Base-by-base conservation (phyloP, 2,113 vertebrate genomes). In the Clinocottus analis region DNA sequence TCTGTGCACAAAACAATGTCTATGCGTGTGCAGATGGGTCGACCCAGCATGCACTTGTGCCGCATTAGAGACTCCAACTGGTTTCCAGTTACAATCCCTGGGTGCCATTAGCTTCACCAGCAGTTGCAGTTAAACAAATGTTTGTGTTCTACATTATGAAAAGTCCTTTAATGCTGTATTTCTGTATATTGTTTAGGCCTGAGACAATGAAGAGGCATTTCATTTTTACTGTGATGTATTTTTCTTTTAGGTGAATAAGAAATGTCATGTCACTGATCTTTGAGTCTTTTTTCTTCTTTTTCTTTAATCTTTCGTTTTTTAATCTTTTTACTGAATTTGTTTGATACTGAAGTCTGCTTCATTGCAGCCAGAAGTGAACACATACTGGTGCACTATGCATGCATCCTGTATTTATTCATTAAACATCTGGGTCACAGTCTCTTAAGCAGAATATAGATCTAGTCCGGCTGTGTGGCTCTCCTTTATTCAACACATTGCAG, bases 381-480 rank as follows among this genome's bases (percentile, higher is more conserved):
- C 58, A 66, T 68, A 64, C 63, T 51, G 27, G 7, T 10, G n/a
- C n/a, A n/a, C 63, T 56, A 59, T 49, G 29, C 4, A 53, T 78
- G 77, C 64, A 53, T 77, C 79, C 74, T 89, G 60, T 81, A 79
- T 83, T 87, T 87, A 82, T 79, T 83, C 84, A 51, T 13, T 55
- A 10, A 78, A 81, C 80, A 63, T 33, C 77, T 80, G 56, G 79
- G 73, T 74, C 67, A 70, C 61, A 75, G 80, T 81, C 82, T 72
- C 27, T 89, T 39, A 60, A 75, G 43, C 47, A 80, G 55, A 91
- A 89, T 90, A 91, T 91, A 92, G 45, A 76, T 73, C 33, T 63
- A 62, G 21, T 74, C 27, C 25, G 63, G 85, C 27, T n/a, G 6
- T 25, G 9, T 83, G 61, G 39, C 58, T 90, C 67, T 72, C 5